Percentiles rank a stretch among this genome's conserved stretches.
phyloP scores from a whole-genome alignment of 2,797 vertebrate species.

The Notolabrus celidotus region DNA sequence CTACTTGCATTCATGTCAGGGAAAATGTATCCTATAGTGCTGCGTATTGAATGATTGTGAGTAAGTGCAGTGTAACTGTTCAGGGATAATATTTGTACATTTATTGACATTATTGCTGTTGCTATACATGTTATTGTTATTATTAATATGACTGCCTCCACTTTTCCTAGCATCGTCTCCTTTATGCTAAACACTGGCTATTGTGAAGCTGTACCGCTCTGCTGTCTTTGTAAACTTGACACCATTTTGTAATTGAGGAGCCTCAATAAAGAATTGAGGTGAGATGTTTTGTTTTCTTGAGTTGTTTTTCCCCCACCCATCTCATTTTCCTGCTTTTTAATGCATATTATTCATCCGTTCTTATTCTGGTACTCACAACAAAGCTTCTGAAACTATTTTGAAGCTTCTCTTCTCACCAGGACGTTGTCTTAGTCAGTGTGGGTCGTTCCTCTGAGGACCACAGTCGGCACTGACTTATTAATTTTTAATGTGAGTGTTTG shows the following conservation, averaged over 20 bases:
- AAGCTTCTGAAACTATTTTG: conserved; percentile 71
- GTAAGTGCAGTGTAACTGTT: conserved; percentile 76
- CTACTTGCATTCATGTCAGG: conserved; percentile 68
- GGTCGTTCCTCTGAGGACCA: conserved; percentile 71
- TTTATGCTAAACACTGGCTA: conserved; percentile 56
- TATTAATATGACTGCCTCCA: conserved; percentile 60
- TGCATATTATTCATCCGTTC: conserved; percentile 15
- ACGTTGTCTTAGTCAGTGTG: conserved; percentile 59
- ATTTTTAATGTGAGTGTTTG: conserved; percentile 82
- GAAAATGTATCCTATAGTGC: conserved; percentile 59
- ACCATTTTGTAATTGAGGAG: conserved; percentile 78
- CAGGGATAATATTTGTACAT: conserved; percentile 83
- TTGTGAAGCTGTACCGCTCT: conserved; percentile 56
- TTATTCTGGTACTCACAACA: conserved; percentile 47
- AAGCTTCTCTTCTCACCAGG: conserved; percentile 53
- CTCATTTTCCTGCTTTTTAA: neutral
- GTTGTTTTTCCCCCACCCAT: neutral
- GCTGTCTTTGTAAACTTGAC: conserved; percentile 76
- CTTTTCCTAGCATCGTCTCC: conserved; percentile 50
- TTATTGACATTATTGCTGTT: conserved; percentile 63
- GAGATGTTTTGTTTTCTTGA: conserved; percentile 53
- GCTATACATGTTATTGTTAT: conserved; percentile 48
- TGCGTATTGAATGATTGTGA: conserved; percentile 58
- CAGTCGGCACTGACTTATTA: conserved; percentile 74
- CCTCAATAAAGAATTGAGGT: conserved; percentile 84